Percentiles rank a stretch among this genome's conserved stretches.
Conservation (phyloP, 2,797 vertebrate genomes). For the Decapterus maruadsi region DNA sequence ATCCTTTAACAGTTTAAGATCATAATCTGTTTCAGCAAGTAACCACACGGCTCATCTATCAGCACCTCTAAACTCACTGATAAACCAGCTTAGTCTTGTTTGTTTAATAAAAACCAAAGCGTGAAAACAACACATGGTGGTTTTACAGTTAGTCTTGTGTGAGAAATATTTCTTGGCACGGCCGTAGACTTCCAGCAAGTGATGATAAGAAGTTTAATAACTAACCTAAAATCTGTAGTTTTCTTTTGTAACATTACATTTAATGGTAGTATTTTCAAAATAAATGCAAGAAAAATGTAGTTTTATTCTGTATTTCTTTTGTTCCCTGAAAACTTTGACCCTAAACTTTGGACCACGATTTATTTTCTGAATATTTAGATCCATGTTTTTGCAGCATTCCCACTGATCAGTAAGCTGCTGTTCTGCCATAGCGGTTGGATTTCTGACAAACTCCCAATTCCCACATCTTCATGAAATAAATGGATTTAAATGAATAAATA, state of each 20-base stretch:
- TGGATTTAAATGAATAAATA: slow-evolving; percentile 47
- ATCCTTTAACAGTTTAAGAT: too few species aligned
- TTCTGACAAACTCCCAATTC: slow-evolving; percentile 28
- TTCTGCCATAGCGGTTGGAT: slow-evolving; percentile 4
- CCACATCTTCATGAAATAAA: slow-evolving; percentile 17
- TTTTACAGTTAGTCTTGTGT: neutral
- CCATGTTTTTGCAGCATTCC: neutral
- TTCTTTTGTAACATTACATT: neutral
- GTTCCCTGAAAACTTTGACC: neutral
- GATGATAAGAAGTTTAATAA: neutral
- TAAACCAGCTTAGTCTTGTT: neutral
- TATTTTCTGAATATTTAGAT: neutral
- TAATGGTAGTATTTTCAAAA: neutral
- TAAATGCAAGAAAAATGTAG: neutral
- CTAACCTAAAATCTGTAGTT: too few species aligned
- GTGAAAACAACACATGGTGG: neutral
- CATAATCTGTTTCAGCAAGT: too few species aligned
- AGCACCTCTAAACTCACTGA: neutral
- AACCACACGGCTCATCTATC: neutral
- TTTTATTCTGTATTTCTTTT: neutral
- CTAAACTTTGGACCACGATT: neutral
- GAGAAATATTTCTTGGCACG: neutral
- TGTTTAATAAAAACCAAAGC: neutral
- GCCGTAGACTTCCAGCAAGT: neutral
- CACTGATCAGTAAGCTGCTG: slow-evolving; percentile 23